Base-by-base conservation (phyloP, 23 tunicate species). In the Trididemnum nubilum region DNA sequence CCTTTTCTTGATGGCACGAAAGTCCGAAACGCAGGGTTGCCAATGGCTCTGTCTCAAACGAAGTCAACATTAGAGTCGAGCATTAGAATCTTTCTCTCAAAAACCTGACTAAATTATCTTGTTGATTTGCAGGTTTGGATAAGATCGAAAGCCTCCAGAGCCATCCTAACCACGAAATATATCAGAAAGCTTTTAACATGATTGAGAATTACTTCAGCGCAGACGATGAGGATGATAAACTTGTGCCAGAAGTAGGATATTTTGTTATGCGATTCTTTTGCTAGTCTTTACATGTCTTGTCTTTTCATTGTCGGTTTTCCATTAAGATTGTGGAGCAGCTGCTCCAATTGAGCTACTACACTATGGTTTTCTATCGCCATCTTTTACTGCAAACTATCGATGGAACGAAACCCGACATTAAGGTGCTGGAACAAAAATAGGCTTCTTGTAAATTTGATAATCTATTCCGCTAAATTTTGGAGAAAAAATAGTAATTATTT, bases 71-170 rank as follows among this genome's bases (percentile, higher is more conserved):
- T n/a, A n/a, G n/a, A n/a, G n/a, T n/a, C n/a, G n/a, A n/a, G n/a
- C n/a, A n/a, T n/a, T n/a, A n/a, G n/a, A n/a, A n/a, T n/a, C n/a
- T n/a, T n/a, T n/a, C n/a, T n/a, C n/a, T n/a, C n/a, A n/a, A n/a
- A n/a, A n/a, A n/a, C 15, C 12, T 49, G 15, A 49, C 18, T 18
- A 49, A 49, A 9, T 49, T 9, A 49, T 12, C 57, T 49, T 49
- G 57, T 49, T 49, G 57, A 36, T 19, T 44, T 28, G 2, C 31
- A 89, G 95, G 95, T 71, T 36, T 93, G 65, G 92, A 93, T 76
- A 93, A 87, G 33, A 81, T 93, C 29, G 98, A 93, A 80, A 81
- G 80, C 31, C 35, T 93, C 37, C 98, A 93, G 44, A 71, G 82
- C 28, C 98, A 93, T 38, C 58, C 72, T 26, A 93, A 93, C 57